Evolutionary conservation across 2,113 vertebrate species (phyloP).

Genomic region (Mormyrus lacerda): DNA sequence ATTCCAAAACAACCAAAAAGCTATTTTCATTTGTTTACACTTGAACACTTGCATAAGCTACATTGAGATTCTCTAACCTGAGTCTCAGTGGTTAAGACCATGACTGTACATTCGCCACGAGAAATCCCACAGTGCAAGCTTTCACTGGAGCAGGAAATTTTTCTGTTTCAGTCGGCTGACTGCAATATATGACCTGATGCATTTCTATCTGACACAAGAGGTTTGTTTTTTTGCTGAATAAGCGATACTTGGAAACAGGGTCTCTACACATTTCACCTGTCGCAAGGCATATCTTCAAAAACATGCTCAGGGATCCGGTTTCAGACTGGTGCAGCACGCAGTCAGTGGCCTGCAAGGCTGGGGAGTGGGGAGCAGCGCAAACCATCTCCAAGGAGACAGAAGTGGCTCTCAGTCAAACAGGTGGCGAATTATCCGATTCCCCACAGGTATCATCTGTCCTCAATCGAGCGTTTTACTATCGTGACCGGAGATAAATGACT

Average conservation of each 20-base stretch:
- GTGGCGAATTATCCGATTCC: background rate
- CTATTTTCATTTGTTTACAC: background rate
- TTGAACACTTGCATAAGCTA: background rate
- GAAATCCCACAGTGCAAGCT: background rate
- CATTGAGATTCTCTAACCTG: background rate
- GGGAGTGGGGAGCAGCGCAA: background rate
- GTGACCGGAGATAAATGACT: background rate
- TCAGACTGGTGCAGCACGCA: background rate
- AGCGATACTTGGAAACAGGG: background rate
- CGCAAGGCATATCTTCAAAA: background rate
- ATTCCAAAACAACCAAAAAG: background rate
- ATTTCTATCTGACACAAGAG: background rate
- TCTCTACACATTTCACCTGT: background rate
- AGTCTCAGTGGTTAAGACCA: background rate
- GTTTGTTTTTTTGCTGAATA: background rate
- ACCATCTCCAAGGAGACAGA: background rate
- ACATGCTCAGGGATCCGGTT: background rate
- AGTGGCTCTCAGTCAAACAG: background rate
- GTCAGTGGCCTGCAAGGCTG: background rate
- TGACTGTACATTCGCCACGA: background rate
- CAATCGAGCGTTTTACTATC: background rate
- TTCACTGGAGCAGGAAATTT: background rate
- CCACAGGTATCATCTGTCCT: background rate
- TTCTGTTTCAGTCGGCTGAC: background rate
- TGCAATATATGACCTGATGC: background rate